phyloP scores from a whole-genome alignment of 2,113 vertebrate genomes.

The Gymnorhina tibicen region DNA sequence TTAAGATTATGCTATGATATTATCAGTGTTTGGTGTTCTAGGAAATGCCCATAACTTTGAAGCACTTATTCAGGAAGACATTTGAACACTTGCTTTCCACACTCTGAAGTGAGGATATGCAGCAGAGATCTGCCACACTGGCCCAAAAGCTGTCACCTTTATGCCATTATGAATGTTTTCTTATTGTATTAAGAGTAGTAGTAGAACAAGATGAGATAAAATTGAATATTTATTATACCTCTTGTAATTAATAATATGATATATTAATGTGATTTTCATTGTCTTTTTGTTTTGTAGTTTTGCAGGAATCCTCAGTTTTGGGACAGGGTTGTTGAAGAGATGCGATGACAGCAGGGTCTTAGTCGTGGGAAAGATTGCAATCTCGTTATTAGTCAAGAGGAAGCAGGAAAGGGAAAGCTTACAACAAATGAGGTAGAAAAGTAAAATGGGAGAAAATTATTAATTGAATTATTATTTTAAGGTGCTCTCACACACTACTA shows the following conservation, averaged over 20 bases:
- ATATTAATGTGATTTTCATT: background rate
- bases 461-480: background rate
- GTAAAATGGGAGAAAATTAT: background rate
- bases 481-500: background rate
- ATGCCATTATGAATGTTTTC: background rate
- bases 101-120: background rate
- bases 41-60: background rate
- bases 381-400: background rate
- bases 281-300: background rate
- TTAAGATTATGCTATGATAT: background rate
- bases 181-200: background rate
- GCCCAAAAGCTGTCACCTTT: background rate
- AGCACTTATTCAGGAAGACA: background rate
- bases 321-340: background rate
- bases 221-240: background rate
- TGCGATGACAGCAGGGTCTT: accelerated
- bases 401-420: background rate
- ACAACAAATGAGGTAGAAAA: background rate
- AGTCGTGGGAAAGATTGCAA: background rate
- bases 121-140: background rate
- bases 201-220: background rate
- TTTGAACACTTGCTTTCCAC: background rate
- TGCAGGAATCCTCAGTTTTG: background rate
- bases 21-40: background rate
- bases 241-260: background rate